Evolutionary conservation across 2,888 invertebrate genomes (phyloP).

Genomic region (Athalia rosae): DNA sequence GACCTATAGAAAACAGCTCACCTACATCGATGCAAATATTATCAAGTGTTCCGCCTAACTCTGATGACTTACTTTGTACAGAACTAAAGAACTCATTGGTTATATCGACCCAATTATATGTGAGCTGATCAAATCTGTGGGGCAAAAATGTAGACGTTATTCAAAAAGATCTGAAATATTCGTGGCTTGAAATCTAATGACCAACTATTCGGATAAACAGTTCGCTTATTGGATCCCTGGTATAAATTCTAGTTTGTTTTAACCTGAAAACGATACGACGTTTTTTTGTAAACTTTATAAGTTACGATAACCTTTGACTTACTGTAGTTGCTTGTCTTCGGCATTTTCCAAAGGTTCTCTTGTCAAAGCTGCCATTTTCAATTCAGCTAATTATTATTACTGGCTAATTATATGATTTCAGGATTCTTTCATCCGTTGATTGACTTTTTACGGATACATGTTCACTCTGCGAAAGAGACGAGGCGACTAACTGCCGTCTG

Average conservation of each 20-base stretch:
- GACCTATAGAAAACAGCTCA: neutral
- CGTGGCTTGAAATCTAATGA: neutral
- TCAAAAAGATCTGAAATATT: neutral
- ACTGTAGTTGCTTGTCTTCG: slow-evolving; percentile 68
- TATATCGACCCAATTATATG: slow-evolving; percentile 82
- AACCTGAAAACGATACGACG: slow-evolving; percentile 34
- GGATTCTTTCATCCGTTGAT: neutral
- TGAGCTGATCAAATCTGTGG: slow-evolving; percentile 70
- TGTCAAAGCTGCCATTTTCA: slow-evolving; percentile 68
- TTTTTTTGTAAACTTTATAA: neutral
- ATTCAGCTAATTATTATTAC: neutral
- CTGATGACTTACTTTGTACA: slow-evolving; percentile 25
- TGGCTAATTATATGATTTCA: neutral
- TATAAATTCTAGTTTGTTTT: neutral
- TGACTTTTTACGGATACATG: neutral
- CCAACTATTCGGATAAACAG: neutral
- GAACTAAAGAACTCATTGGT: slow-evolving; percentile 78
- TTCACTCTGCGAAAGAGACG: neutral
- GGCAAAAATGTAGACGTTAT: too few relatives aligned
- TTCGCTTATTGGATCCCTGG: neutral
- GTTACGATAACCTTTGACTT: slow-evolving; percentile 52
- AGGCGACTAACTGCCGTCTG: neutral
- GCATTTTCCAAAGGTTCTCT: slow-evolving; percentile 67
- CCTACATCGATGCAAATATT: neutral
- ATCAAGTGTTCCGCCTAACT: neutral